Evolutionary conservation across 2,113 vertebrate genomes (phyloP).

Genomic region (Panurus biarmicus): DNA sequence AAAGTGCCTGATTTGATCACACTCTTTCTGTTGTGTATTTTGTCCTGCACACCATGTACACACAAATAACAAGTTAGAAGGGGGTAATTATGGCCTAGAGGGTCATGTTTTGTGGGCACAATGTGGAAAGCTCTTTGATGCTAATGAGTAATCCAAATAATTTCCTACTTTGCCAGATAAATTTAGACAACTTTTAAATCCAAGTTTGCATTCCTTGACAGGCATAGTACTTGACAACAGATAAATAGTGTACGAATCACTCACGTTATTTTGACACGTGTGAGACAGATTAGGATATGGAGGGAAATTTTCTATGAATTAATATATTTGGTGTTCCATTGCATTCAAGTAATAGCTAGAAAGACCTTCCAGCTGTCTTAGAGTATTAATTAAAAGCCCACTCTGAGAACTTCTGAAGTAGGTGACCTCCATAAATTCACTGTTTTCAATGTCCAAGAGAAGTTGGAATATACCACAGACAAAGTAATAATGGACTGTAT

Average conservation of each 20-base stretch:
- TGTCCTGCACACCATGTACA: neutral
- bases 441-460: neutral
- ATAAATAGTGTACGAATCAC: neutral
- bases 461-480: neutral
- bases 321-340: neutral
- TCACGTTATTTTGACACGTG: neutral
- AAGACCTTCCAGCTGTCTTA: neutral
- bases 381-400: neutral
- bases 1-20: neutral
- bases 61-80: neutral
- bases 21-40: neutral
- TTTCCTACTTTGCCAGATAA: neutral
- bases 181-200: neutral
- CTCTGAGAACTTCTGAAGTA: neutral
- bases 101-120: neutral
- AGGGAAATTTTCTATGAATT: neutral
- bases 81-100: neutral
- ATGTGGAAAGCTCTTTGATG: neutral
- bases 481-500: neutral
- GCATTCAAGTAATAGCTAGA: neutral
- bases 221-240: neutral
- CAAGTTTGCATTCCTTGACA: neutral
- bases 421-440: neutral
- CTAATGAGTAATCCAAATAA: neutral
- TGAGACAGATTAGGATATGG: neutral